phyloP scores from a whole-genome alignment of 2,113 vertebrate genomes.

The Poeciliopsis retropinna region DNA sequence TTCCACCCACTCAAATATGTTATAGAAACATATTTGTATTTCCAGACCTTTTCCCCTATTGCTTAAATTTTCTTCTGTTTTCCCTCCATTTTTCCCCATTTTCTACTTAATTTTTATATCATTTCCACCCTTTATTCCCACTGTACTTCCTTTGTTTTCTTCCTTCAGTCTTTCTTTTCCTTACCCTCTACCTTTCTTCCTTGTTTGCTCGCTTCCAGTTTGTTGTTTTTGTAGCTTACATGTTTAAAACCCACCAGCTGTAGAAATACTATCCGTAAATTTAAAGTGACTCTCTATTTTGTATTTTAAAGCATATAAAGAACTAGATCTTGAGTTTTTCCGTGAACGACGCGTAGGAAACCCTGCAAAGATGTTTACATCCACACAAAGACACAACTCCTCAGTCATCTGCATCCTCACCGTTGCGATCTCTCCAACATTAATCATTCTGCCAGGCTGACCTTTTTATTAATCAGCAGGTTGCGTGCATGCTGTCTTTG shows the following conservation, averaged over 20 bases:
- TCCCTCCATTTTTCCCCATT: no score
- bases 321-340: background rate
- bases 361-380: background rate
- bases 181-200: no score
- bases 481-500: constrained; percentile 34
- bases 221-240: background rate
- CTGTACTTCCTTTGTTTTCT: background rate
- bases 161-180: background rate
- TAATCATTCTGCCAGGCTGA: constrained; percentile 63
- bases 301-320: no score
- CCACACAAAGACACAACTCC: constrained; percentile 9
- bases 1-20: background rate
- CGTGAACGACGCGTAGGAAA: background rate
- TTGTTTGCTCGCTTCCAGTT: background rate
- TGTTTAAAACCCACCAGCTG: background rate
- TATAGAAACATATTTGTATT: background rate
- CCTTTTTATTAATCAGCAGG: constrained; percentile 70
- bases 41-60: background rate
- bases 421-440: constrained; percentile 53
- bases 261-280: background rate
- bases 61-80: no score
- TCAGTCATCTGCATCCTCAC: constrained; percentile 10
- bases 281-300: background rate
- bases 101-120: no score
- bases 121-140: no score